Percentiles rank a stretch among this genome's conserved stretches.
phyloP scores from a whole-genome alignment of 2,888 invertebrate species.

The Seira sanloemensis region DNA sequence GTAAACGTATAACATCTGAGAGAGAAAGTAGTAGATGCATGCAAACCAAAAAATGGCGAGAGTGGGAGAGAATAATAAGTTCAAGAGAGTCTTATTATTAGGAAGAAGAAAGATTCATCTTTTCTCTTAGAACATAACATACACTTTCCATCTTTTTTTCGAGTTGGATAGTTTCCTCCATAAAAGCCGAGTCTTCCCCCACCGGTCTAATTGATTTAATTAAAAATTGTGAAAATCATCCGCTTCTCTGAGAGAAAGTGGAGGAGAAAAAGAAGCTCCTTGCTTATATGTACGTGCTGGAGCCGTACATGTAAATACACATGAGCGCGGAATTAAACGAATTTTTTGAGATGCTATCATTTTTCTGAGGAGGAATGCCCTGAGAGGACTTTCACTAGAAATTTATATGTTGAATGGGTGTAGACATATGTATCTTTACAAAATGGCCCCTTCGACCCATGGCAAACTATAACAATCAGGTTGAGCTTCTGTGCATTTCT shows the following conservation, averaged over 20 bases:
- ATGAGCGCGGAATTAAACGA: no score
- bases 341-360: no score
- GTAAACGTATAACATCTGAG: not conserved
- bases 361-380: no score
- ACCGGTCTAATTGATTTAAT: constrained; percentile 62
- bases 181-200: constrained; percentile 29
- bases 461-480: no score
- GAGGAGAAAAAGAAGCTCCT: no score
- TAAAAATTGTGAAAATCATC: constrained; percentile 60
- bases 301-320: no score
- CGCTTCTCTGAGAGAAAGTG: constrained; percentile 7
- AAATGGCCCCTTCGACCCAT: no score
- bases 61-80: not conserved
- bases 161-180: not conserved
- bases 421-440: no score
- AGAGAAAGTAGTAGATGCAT: not conserved
- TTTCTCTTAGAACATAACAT: not conserved
- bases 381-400: no score
- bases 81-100: constrained; percentile 38
- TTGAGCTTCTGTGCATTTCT: no score
- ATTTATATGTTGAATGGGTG: no score
- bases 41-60: not conserved
- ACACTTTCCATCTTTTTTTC: constrained; percentile 18
- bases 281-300: no score
- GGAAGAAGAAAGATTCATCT: constrained; percentile 55